These are phyloP conservation scores for Pinctada fucata DNA, from an alignment of 2,888 invertebrate species.

Conservation along the genomic window DNA sequence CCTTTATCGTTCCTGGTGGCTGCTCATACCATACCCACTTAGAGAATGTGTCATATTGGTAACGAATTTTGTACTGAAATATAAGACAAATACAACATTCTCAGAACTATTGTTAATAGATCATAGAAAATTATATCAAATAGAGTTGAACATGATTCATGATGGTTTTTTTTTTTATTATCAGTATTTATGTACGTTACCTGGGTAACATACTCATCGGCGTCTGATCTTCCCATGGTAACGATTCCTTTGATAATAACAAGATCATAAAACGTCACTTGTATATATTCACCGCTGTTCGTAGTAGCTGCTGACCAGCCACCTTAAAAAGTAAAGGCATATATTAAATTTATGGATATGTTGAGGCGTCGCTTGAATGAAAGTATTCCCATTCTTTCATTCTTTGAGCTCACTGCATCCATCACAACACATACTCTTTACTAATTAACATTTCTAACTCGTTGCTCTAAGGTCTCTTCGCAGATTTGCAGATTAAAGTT, in stretches of 20 bases:
- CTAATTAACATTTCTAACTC: too few species aligned
- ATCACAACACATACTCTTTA: too few species aligned
- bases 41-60: slow-evolving; percentile 55
- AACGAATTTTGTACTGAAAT: slow-evolving; percentile 56
- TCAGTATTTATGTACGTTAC: background rate
- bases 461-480: too few species aligned
- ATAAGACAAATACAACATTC: background rate
- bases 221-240: slow-evolving; percentile 56
- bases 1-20: slow-evolving; percentile 59
- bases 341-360: background rate
- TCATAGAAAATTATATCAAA: too few species aligned
- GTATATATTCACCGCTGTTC: slow-evolving; percentile 53
- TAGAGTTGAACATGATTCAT: too few species aligned
- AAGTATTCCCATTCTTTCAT: too few species aligned
- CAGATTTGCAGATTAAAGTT: too few species aligned
- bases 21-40: slow-evolving; percentile 61
- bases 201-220: slow-evolving; percentile 58
- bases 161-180: too few species aligned
- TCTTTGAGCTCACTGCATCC: too few species aligned
- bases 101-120: too few species aligned
- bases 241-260: slow-evolving; percentile 56
- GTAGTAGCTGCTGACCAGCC: slow-evolving; percentile 54
- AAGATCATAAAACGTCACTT: slow-evolving; percentile 57
- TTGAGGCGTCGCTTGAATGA: too few species aligned
- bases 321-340: slow-evolving; percentile 34